Evolutionary conservation across 2,888 invertebrate genomes (phyloP).

Genomic region (Drosophila sordidula): DNA sequence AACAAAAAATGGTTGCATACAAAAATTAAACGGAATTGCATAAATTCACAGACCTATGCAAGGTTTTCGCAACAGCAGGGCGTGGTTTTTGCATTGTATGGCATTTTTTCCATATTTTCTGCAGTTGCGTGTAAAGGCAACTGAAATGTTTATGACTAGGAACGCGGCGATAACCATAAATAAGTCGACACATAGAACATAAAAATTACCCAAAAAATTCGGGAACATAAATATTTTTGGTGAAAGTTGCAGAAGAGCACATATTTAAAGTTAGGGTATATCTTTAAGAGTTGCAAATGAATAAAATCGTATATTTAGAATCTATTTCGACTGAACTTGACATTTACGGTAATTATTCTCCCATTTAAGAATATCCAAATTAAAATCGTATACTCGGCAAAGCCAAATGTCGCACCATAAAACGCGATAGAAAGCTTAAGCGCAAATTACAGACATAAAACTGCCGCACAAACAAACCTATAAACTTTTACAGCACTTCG

Average conservation of each 20-base stretch:
- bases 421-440: constrained; percentile 52
- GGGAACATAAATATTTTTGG: neutral
- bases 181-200: constrained; percentile 28
- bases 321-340: neutral
- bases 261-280: no score
- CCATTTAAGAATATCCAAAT: constrained; percentile 49
- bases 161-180: constrained; percentile 41
- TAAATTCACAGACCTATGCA: constrained; percentile 60
- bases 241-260: neutral
- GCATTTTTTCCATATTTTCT: constrained; percentile 39
- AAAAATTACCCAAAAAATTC: neutral
- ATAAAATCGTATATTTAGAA: neutral
- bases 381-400: constrained; percentile 59
- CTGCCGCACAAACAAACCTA: constrained; percentile 66
- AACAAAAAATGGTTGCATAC: constrained; percentile 38
- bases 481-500: constrained; percentile 70
- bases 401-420: constrained; percentile 61
- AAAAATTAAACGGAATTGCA: constrained; percentile 60
- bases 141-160: constrained; percentile 55
- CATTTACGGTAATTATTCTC: constrained; percentile 30
- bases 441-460: constrained; percentile 56
- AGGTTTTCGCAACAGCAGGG: constrained; percentile 5
- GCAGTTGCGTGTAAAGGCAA: constrained; percentile 42
- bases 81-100: constrained; percentile 51
- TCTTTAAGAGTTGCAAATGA: constrained; percentile 1